A percentile compares a stretch with the other conserved stretches of the same genome.
Evolutionary conservation across 2,113 vertebrate genomes (phyloP).

Genomic region (Toxostoma redivivum): DNA sequence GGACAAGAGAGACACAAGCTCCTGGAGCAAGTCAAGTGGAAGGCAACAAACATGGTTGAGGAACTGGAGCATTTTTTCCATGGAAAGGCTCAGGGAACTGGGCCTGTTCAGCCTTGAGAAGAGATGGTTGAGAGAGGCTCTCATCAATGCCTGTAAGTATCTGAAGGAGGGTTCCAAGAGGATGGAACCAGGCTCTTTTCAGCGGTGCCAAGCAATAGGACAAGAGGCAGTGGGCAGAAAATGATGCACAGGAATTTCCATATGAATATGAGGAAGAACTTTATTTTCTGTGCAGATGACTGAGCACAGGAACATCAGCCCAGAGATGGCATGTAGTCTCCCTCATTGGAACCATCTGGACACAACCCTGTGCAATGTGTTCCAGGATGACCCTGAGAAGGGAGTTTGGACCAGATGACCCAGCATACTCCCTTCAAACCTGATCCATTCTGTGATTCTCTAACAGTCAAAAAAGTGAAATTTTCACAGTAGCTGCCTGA

Average conservation of each 20-base stretch:
- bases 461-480: not conserved
- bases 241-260: accelerated
- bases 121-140: not conserved
- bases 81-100: not conserved
- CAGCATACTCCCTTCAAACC: not conserved
- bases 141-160: no score
- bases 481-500: not conserved
- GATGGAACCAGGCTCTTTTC: not conserved
- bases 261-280: not conserved
- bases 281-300: not conserved
- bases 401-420: not conserved
- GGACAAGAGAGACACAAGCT: not conserved
- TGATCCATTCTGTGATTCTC: not conserved
- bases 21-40: not conserved
- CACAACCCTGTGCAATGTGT: not conserved
- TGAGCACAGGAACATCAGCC: not conserved
- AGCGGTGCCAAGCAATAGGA: not conserved
- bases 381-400: not conserved
- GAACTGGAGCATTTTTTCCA: not conserved
- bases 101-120: not conserved
- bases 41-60: not conserved
- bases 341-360: not conserved
- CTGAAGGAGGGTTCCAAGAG: not conserved
- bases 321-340: not conserved
- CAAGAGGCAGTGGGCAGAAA: not conserved